Evolutionary conservation across 2,113 vertebrate species (phyloP).

Genomic region (Malurus cyaneus): DNA sequence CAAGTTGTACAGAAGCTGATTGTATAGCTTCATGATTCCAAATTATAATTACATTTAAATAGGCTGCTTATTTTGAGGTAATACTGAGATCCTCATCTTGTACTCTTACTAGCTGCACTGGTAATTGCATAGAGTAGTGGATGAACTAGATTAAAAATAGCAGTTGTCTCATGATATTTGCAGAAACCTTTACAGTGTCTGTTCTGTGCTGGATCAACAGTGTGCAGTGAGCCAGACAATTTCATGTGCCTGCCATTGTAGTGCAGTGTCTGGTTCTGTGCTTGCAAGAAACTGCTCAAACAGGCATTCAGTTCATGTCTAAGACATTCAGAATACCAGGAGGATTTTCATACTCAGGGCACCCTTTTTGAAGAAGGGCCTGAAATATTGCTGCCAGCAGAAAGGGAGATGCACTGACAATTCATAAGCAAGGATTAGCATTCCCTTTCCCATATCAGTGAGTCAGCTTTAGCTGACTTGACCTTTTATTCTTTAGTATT

Average conservation of each 20-base stretch:
- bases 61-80: neutral
- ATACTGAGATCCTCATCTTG: neutral
- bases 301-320: neutral
- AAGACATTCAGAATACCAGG: neutral
- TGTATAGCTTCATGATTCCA: neutral
- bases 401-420: neutral
- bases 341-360: neutral
- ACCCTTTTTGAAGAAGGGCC: neutral
- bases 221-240: neutral
- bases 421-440: neutral
- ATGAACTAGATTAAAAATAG: neutral
- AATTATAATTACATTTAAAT: neutral
- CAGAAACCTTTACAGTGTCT: neutral
- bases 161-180: neutral
- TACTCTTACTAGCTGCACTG: neutral
- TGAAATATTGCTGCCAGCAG: neutral
- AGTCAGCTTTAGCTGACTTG: neutral
- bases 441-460: neutral
- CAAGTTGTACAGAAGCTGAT: neutral
- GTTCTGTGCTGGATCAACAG: neutral
- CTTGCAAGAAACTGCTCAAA: neutral
- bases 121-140: neutral
- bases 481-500: conserved; percentile 1
- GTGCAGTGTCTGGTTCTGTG: neutral
- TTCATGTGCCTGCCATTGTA: neutral